Base-by-base conservation (phyloP, 2,797 vertebrate species). In the Benthosema pterotum region DNA sequence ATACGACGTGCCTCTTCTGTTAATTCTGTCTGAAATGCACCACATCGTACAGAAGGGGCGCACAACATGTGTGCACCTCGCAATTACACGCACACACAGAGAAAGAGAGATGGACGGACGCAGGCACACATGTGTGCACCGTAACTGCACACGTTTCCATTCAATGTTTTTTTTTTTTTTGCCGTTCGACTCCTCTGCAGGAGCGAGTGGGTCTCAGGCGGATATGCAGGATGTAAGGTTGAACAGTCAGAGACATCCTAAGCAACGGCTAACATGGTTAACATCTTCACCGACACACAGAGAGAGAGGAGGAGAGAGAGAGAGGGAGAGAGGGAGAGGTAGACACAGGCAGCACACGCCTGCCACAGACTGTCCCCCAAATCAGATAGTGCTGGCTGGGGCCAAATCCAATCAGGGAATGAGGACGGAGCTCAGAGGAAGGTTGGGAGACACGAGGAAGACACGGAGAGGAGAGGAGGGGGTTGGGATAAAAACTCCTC, bases 361-460 rank as follows among this genome's bases (percentile, higher is more conserved):
- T 3, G 60, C 57, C 66, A 54, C 80, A 79, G 82, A 80, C 75
- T 58, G 72, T 28, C 68, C 68, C 57, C 68, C 79, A 88, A 88
- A 90, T 90, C 80, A 83, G 85, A 91, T 90, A 80, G 83, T 71
- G 57, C 52, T 32, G 59, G 57, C 52, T 32, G 59, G 69, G 80
- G 63, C 80, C 82, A 83, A 89, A 91, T 90, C 86, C 79, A 84
- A 90, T 91, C 85, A 88, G 65, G 67, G 77, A 66, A 72, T 56
- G 9, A 57, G 79, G 63, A 68, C 65, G 18, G 66, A 72, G 46
- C 69, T 9, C 16, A 56, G 28, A 54, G 32, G 3, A 38, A 8
- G 32, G 7, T 32, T 6, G 32, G 48, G 4, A n/a, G n/a, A n/a
- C n/a, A n/a, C 13, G 28, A 25, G 51, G 22, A 32, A 32, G 32